A percentile compares a stretch with the other conserved stretches of the same genome.
These are phyloP conservation scores for Phalacrocorax aristotelis DNA, from an alignment of 2,113 vertebrate species.

Conservation along the genomic window DNA sequence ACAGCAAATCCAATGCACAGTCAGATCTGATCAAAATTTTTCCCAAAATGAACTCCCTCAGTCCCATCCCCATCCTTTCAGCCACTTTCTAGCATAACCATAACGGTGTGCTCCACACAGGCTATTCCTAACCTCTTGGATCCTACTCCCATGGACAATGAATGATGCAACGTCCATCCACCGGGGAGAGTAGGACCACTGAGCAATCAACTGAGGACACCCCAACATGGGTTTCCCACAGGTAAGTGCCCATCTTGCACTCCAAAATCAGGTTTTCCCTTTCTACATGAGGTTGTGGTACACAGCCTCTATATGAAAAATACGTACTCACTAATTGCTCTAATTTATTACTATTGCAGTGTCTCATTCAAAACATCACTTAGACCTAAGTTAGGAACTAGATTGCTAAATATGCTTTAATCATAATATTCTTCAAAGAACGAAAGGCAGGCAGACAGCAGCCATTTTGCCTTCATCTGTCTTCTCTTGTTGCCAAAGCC, in stretches of 20 bases:
- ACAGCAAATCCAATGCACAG: neutral
- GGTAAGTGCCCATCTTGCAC: rapidly evolving
- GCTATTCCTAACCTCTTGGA: neutral
- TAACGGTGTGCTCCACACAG: neutral
- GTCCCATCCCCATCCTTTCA: neutral
- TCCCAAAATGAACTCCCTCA: neutral
- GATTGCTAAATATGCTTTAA: slow-evolving; percentile 12
- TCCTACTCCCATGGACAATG: rapidly evolving
- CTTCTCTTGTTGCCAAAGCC: neutral
- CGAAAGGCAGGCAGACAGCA: neutral
- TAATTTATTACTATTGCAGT: neutral
- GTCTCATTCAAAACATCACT: neutral
- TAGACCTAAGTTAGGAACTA: neutral
- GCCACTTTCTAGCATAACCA: rapidly evolving
- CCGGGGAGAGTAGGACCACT: rapidly evolving
- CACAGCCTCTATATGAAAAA: neutral
- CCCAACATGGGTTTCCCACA: rapidly evolving
- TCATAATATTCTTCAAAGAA: neutral
- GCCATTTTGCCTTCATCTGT: slow-evolving; percentile 39
- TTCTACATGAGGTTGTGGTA: neutral
- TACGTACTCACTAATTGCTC: neutral
- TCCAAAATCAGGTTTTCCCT: neutral
- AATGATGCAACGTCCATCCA: neutral
- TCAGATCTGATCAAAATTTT: neutral
- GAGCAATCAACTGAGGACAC: neutral